Base-by-base conservation (phyloP, 2,113 vertebrate species). In the Empidonax alnorum region DNA sequence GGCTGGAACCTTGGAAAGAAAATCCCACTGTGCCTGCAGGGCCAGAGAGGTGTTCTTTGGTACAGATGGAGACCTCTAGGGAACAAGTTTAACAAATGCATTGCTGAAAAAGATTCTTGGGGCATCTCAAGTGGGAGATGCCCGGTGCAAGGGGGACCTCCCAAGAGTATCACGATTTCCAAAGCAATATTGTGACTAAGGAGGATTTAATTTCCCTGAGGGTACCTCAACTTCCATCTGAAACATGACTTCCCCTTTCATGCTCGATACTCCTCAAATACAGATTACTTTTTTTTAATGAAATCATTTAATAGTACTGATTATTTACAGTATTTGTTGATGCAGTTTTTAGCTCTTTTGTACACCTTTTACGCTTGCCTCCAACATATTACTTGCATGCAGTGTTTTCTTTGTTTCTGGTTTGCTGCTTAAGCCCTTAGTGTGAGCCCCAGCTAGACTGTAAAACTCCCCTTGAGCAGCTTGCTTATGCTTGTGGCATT, bases 401-500 rank as follows among this genome's bases (percentile, higher is more conserved):
- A 69, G 8, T 82, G 53, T 83, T 91, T 55, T 88, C 68, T 69
- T 90, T 84, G 44, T 81, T 96, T 88, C 77, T 79, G n/a, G 50
- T 93, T 84, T 93, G 77, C 79, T 84, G 87, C 96, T 96, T 97
- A 87, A 89, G 72, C 83, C 76, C 69, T 77, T 81, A 96, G 95
- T 68, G 89, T 96, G 94, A 91, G 53, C 82, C 35, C 53, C 63
- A 82, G 85, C 88, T 82, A 63, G 69, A 66, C 75, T 91, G 55
- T 86, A 68, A 89, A 92, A 58, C 30, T 94, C 84, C 95, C 65
- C 67, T 79, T 89, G 76, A 37, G 95, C 85, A 73, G 95, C 95
- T 94, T 94, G 96, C 97, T 96, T 96, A 61, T 95, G 96, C 95
- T 98, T 97, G 87, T 95, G 86, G 90, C 72, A 3, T 84, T 97